Evolutionary conservation across 1,140 invertebrate species (phyloP), one percentile per base, ranked within the genome.

Genomic region (Monomorium pharaonis): DNA sequence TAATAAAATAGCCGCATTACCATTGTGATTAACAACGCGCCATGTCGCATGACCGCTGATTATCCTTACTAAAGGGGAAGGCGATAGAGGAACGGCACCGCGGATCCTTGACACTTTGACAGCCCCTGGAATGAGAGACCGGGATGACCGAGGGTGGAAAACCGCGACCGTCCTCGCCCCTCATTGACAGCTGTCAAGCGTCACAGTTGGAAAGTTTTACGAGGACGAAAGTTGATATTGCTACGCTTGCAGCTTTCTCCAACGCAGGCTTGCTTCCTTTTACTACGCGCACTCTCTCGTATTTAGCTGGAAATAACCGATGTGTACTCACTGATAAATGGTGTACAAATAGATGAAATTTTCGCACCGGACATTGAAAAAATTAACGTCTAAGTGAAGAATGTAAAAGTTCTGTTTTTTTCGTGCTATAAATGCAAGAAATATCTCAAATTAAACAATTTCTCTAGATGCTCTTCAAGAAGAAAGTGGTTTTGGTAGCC

Each of bases 101-200:
- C 67, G 75, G 67, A 91, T 87, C 62, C 63, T 75, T 85, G 89
- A 92, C 89, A 89, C 77, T 91, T 92, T 91, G 91, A 92, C 89
- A 92, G 86, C 81, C 81, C 67, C 33, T 47, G 16, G 75, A 89
- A 86, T 72, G 76, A 86, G 77, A 33, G 27, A 9, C 4, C 30
- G 62, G 77, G 76, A 54, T 65, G 62, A 85, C 62, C 72, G 74
- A 63, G 85, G 83, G 69, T 74, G 85, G 72, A 80, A 85, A 90
- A 90, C 86, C 89, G 84, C 89, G 88, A 81, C 87, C 76, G 75
- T 72, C 74, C 84, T 87, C 86, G 78, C 62, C 81, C 77, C 60
- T 83, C 89, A 89, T 90, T 93, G 93, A 93, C 92, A 92, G 92
- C 93, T 94, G 94, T 93, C 94, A 94, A 92, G 91, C 91, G 93